phyloP scores from a whole-genome alignment of 2,797 vertebrate genomes.

The Periophthalmus magnuspinnatus region DNA sequence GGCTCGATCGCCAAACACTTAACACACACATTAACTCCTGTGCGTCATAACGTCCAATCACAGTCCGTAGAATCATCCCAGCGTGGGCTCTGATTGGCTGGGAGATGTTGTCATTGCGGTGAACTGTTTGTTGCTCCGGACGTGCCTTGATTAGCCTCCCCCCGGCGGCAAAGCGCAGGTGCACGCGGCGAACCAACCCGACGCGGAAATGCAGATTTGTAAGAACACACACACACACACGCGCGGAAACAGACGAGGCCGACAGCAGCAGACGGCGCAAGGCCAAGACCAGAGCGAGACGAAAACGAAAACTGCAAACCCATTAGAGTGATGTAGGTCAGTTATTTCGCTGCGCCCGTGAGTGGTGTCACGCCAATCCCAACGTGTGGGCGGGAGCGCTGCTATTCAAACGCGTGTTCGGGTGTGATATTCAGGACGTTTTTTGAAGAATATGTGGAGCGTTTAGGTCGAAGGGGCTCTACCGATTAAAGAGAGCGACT shows the following conservation, averaged over 20 bases:
- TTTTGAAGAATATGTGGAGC: slow-evolving; percentile 14
- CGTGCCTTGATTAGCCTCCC: slow-evolving; percentile 35
- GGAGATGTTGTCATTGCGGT: slow-evolving; percentile 25
- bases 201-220: slow-evolving; percentile 9
- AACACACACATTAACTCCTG: slow-evolving; percentile 2
- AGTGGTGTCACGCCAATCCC: slow-evolving; percentile 27
- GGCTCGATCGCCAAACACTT: slow-evolving; percentile 51
- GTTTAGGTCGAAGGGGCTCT: slow-evolving; percentile 19
- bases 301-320: slow-evolving; percentile 20
- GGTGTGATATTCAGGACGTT: too few species aligned
- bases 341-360: slow-evolving; percentile 36
- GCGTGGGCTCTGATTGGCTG: slow-evolving; percentile 40
- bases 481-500: slow-evolving; percentile 12
- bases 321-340: slow-evolving; percentile 41
- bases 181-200: slow-evolving; percentile 1
- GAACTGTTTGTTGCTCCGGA: slow-evolving; percentile 5
- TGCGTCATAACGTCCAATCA: slow-evolving; percentile 46
- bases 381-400: slow-evolving; percentile 35
- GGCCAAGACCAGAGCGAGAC: neutral
- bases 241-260: neutral
- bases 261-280: neutral
- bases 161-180: slow-evolving; percentile 33
- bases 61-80: slow-evolving; percentile 37
- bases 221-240: neutral
- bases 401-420: slow-evolving; percentile 13